A percentile compares a stretch with the other conserved stretches of the same genome.
These are phyloP conservation scores for Podilymbus podiceps DNA, from an alignment of 2,113 vertebrate species.

Conservation along the genomic window DNA sequence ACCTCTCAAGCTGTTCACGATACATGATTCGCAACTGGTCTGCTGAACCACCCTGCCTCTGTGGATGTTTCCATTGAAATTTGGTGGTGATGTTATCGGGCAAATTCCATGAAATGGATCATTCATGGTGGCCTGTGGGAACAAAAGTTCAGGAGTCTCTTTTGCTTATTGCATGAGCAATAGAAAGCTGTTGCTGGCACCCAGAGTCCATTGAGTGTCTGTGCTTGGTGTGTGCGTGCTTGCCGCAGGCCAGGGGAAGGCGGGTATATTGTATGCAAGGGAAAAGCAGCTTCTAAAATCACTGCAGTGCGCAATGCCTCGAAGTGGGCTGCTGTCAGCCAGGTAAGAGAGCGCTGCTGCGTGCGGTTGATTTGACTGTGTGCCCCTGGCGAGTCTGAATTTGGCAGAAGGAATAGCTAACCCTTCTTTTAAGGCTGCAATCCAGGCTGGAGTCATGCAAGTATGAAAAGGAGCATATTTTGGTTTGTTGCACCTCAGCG, in stretches of 20 bases:
- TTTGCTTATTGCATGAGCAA: background rate
- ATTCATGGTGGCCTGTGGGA: background rate
- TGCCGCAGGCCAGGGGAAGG: background rate
- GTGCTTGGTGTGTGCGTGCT: rapidly evolving
- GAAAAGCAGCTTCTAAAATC: background rate
- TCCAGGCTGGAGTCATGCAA: background rate
- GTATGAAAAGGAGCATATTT: background rate
- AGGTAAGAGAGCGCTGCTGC: background rate
- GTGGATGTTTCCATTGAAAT: background rate
- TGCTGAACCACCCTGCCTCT: background rate
- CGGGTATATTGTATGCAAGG: background rate
- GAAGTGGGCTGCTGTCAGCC: background rate
- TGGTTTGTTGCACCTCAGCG: rapidly evolving
- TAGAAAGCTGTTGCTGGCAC: background rate
- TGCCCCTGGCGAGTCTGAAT: background rate
- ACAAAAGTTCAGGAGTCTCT: background rate
- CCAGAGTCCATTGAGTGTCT: background rate
- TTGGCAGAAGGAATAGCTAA: background rate
- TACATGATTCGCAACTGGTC: rapidly evolving
- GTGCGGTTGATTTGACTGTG: background rate
- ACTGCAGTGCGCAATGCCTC: background rate
- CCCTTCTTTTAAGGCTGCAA: background rate
- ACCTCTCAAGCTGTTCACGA: background rate
- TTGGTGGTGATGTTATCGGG: background rate
- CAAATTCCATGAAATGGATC: rapidly evolving